Evolutionary conservation across 1,140 invertebrate species (phyloP).

Genomic region (Asbolus verrucosus): DNA sequence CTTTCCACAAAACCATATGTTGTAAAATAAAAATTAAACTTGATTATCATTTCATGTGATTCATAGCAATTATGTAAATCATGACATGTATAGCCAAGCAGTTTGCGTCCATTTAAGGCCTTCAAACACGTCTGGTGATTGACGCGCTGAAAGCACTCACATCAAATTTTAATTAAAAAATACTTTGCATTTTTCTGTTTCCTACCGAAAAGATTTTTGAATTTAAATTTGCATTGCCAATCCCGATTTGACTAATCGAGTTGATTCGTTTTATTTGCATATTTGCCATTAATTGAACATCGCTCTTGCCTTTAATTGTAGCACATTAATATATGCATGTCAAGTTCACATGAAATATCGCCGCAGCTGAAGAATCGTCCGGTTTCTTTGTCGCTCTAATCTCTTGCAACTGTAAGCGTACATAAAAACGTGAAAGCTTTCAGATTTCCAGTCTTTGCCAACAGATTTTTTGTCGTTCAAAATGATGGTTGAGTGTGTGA

Average conservation of each 20-base stretch:
- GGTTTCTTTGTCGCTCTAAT: constrained; percentile 27
- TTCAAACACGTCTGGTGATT: not conserved
- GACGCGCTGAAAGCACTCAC: not conserved
- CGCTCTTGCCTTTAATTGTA: not conserved
- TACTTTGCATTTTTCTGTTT: constrained; percentile 5
- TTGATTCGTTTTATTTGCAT: not conserved
- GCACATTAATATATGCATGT: too few relatives aligned
- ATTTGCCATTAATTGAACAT: not conserved
- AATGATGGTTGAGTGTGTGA: not conserved
- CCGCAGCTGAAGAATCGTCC: not conserved
- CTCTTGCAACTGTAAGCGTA: constrained; percentile 9
- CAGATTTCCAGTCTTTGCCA: constrained; percentile 15
- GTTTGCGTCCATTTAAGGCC: constrained; percentile 2
- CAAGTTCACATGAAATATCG: too few relatives aligned
- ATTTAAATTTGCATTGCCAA: not conserved
- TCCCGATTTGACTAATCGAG: not conserved
- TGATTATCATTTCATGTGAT: constrained; percentile 1
- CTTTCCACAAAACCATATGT: too few relatives aligned
- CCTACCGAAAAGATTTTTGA: not conserved
- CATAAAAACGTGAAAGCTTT: constrained; percentile 17
- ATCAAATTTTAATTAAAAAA: constrained; percentile 21
- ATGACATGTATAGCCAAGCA: not conserved
- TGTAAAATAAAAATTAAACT: constrained; percentile 10
- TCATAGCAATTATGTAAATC: constrained; percentile 5
- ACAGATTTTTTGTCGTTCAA: constrained; percentile 11